A percentile compares a stretch with the other conserved stretches of the same genome.
phyloP scores from a whole-genome alignment of 2,797 vertebrate species.

The Macroramphosus scolopax region DNA sequence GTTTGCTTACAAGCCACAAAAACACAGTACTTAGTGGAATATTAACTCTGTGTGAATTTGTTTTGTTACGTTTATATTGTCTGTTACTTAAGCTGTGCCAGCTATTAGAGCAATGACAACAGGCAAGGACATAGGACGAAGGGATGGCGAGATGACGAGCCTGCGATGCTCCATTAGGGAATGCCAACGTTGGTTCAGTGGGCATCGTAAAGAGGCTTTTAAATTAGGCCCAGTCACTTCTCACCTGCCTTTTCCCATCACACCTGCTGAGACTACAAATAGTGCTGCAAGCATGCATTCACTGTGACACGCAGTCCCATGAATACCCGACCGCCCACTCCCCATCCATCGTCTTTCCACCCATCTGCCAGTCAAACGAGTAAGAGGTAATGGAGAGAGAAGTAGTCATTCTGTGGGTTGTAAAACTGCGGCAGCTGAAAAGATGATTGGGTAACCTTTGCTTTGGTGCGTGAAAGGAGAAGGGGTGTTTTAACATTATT shows the following conservation, averaged over 20 bases:
- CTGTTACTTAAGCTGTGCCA: conserved; percentile 18
- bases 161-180: conserved; percentile 71
- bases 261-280: conserved; percentile 63
- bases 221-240: conserved; percentile 55
- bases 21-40: no score
- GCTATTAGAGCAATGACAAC: conserved; percentile 40
- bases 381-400: conserved; percentile 73
- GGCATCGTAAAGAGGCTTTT: conserved; percentile 60
- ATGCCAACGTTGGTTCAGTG: conserved; percentile 62
- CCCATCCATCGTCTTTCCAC: conserved; percentile 49
- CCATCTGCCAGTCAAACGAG: conserved; percentile 72
- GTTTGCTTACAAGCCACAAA: no score
- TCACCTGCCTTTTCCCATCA: conserved; percentile 58
- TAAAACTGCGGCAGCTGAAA: conserved; percentile 59
- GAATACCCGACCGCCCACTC: conserved; percentile 62
- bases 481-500: conserved; percentile 60
- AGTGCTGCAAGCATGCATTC: conserved; percentile 32
- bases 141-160: conserved; percentile 31
- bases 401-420: conserved; percentile 61
- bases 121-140: conserved; percentile 41
- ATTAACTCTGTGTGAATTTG: no score
- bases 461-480: conserved; percentile 63
- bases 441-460: conserved; percentile 68
- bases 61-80: conserved; percentile 10
- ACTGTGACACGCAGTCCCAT: conserved; percentile 51